phyloP scores from a whole-genome alignment of 2,888 invertebrate genomes.

The Cheilosia soror region DNA sequence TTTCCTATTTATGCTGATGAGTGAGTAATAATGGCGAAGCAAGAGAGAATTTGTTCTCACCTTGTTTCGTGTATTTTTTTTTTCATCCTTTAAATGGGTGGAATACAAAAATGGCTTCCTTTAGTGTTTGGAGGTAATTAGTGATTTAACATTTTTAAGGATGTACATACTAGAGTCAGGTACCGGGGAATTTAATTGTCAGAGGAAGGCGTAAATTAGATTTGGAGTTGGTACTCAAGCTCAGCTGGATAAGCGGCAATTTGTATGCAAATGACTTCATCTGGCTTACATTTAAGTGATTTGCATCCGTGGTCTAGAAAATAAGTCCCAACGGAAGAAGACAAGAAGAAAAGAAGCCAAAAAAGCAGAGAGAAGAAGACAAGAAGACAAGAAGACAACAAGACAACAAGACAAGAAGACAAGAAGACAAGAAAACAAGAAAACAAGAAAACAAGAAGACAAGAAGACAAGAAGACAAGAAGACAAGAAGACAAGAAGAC shows the following conservation, averaged over 20 bases:
- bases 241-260: not conserved
- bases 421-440: accelerated
- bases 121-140: constrained; percentile 21
- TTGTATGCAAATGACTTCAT: not conserved
- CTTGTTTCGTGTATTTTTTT: constrained; percentile 15
- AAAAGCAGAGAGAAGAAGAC: no score
- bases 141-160: constrained; percentile 31
- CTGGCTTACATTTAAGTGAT: no score
- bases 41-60: constrained; percentile 56
- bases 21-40: constrained; percentile 25
- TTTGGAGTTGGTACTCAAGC: not conserved
- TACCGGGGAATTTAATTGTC: constrained; percentile 7
- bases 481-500: no score
- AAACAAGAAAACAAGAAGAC: no score
- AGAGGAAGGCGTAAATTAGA: not conserved
- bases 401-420: no score
- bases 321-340: no score
- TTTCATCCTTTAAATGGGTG: not conserved
- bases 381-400: no score
- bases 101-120: constrained; percentile 19
- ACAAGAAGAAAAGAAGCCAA: no score
- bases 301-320: no score
- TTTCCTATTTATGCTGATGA: constrained; percentile 70
- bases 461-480: no score
- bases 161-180: not conserved